phyloP scores from a whole-genome alignment of 2,888 invertebrate genomes.

The Drosophila neotestacea region DNA sequence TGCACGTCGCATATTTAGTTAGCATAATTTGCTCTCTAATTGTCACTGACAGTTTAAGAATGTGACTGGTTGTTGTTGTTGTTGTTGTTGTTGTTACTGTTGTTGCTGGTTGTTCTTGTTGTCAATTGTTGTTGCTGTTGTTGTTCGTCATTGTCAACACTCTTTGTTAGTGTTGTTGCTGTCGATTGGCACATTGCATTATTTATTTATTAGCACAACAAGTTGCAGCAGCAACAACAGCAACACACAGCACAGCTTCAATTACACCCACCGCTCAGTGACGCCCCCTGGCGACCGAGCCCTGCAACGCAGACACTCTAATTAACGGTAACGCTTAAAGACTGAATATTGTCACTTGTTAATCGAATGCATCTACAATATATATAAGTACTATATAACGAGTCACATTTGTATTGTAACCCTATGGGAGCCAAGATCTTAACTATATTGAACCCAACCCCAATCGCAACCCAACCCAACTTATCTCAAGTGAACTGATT shows the following conservation, averaged over 20 bases:
- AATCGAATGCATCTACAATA: constrained; percentile 26
- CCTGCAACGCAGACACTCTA: constrained; percentile 42
- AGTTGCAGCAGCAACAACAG: constrained; percentile 31
- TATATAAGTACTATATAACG: neutral
- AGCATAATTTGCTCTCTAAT: constrained; percentile 77
- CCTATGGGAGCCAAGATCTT: constrained; percentile 17
- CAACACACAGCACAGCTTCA: constrained; percentile 32
- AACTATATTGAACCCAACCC: constrained; percentile 7
- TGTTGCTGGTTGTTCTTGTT: constrained; percentile 8
- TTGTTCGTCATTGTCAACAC: constrained; percentile 55
- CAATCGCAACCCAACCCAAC: constrained; percentile 1
- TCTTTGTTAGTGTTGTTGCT: constrained; percentile 12
- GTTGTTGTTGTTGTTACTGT: constrained; percentile 17
- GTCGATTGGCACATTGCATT: constrained; percentile 51
- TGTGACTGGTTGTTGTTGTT: constrained; percentile 49
- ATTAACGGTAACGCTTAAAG: constrained; percentile 53
- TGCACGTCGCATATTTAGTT: constrained; percentile 70
- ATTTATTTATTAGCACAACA: constrained; percentile 51
- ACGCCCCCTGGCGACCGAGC: constrained; percentile 55
- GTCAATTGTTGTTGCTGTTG: constrained; percentile 22
- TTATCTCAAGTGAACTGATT: constrained; percentile 3
- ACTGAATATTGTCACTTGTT: constrained; percentile 57
- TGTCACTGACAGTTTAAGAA: constrained; percentile 72
- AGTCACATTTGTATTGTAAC: neutral
- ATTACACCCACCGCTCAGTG: constrained; percentile 54